Conservation (phyloP, 2,888 invertebrate species). For the Parnassius orleans region DNA sequence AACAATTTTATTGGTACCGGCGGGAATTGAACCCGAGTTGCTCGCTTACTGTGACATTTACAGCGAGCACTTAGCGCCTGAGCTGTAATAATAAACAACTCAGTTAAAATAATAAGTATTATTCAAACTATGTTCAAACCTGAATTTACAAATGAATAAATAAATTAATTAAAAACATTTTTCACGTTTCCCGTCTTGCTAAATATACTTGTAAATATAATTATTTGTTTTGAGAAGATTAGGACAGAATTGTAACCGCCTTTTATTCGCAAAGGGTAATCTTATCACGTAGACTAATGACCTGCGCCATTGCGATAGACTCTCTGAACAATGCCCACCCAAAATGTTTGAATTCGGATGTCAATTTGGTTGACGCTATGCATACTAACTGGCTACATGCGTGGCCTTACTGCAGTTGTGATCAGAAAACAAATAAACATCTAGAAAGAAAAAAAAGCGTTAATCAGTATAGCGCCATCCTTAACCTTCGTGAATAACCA, state of each 20-base stretch:
- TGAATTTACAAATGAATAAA: no score
- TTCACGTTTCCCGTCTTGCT: no score
- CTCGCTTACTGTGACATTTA: no score
- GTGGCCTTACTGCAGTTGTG: constrained; percentile 13
- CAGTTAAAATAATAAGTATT: no score
- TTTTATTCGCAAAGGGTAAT: constrained; percentile 12
- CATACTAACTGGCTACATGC: constrained; percentile 14
- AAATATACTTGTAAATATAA: no score
- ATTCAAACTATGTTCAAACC: no score
- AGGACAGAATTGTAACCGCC: not conserved
- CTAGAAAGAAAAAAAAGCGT: not conserved
- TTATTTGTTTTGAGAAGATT: not conserved
- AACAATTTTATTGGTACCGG: no score
- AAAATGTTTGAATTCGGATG: constrained; percentile 22
- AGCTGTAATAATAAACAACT: no score
- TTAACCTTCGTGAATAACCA: constrained; percentile 9
- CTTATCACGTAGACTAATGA: constrained; percentile 25
- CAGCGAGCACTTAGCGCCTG: no score
- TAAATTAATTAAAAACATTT: no score
- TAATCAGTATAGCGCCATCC: not conserved
- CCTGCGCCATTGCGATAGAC: constrained; percentile 17
- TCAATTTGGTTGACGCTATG: not conserved
- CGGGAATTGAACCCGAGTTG: no score
- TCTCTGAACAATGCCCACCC: constrained; percentile 20
- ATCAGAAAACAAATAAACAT: constrained; percentile 18